phyloP scores from a whole-genome alignment of 2,888 invertebrate species.

The Melanargia galathea region DNA sequence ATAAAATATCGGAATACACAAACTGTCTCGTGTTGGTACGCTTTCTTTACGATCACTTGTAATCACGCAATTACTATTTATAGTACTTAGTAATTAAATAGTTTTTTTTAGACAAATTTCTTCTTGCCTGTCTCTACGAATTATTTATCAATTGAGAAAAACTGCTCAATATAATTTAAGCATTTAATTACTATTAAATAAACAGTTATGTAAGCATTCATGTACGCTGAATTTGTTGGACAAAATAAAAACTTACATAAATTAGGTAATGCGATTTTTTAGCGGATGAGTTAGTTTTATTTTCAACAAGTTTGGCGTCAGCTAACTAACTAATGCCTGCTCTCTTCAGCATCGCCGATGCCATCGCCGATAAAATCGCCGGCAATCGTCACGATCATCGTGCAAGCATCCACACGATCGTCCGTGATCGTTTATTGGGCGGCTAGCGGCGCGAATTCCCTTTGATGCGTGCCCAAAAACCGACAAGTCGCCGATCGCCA shows the following conservation, averaged over 20 bases:
- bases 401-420: too few relatives aligned
- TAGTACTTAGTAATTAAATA: background rate
- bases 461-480: too few relatives aligned
- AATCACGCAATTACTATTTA: background rate
- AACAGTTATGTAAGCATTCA: background rate
- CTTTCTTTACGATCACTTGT: constrained; percentile 38
- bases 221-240: background rate
- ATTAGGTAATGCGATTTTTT: background rate
- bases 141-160: background rate
- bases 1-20: constrained; percentile 41
- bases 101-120: constrained; percentile 5
- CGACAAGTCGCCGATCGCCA: too few relatives aligned
- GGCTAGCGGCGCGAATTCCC: too few relatives aligned
- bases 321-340: too few relatives aligned
- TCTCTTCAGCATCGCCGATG: too few relatives aligned
- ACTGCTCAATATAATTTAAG: background rate
- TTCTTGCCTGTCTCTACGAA: background rate
- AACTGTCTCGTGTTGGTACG: constrained; percentile 70
- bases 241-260: background rate
- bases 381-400: too few relatives aligned
- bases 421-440: too few relatives aligned
- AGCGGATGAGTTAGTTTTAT: background rate
- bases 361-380: too few relatives aligned
- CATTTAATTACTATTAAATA: background rate
- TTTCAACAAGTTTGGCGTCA: background rate